These are phyloP conservation scores for Grallaria varia DNA, from an alignment of 2,113 vertebrate genomes.

Conservation along the genomic window DNA sequence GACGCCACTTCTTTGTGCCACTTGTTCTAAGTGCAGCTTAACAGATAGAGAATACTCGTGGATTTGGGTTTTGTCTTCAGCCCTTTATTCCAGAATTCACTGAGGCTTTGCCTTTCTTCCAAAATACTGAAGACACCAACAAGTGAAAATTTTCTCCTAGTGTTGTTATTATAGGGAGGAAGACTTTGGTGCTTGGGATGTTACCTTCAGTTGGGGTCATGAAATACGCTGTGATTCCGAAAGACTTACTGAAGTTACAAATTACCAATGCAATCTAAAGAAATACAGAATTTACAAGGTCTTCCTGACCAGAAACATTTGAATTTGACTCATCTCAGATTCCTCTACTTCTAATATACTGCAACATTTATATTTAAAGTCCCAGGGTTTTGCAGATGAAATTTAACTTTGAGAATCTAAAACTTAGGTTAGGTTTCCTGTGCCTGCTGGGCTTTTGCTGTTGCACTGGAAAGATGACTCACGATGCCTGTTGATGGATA, in stretches of 20 bases:
- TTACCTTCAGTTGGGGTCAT: not conserved
- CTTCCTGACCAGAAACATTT: not conserved
- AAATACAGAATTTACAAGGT: not conserved
- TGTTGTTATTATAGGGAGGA: not conserved
- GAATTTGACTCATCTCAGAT: not conserved
- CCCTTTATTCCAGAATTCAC: not conserved
- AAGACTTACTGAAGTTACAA: not conserved
- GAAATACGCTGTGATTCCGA: not conserved
- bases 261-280: slow-evolving; percentile 68
- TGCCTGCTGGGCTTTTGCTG: not conserved
- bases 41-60: not conserved
- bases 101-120: not conserved
- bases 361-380: not conserved
- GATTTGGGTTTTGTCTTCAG: not conserved
- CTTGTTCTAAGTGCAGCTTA: not conserved
- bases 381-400: not conserved
- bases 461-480: not conserved
- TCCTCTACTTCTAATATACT: not conserved
- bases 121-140: not conserved
- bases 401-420: not conserved
- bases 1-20: not conserved
- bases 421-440: not conserved
- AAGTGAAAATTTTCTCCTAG: not conserved
- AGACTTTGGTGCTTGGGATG: not conserved
- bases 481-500: not conserved